A percentile compares a stretch with the other conserved stretches of the same genome.
Evolutionary conservation across 1,140 invertebrate species (phyloP).

Genomic region (Drosophila pseudoobscura): DNA sequence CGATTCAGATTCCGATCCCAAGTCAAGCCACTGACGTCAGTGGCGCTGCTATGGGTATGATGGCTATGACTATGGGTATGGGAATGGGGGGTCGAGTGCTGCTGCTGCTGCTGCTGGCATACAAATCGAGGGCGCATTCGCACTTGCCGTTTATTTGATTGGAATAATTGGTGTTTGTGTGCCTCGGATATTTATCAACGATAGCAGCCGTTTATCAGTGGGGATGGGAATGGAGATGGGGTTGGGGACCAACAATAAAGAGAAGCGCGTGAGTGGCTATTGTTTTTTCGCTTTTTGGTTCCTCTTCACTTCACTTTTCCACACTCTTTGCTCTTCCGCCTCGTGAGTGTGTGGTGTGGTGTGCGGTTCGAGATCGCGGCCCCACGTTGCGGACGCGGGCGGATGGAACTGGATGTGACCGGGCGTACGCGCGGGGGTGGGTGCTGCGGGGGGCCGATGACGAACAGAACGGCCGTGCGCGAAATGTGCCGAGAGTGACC

Average conservation of each 20-base stretch:
- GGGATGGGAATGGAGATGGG: too few species aligned
- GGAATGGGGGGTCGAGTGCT: conserved; percentile 24
- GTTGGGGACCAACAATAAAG: conserved; percentile 34
- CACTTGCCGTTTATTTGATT: conserved; percentile 58
- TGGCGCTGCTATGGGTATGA: conserved; percentile 23
- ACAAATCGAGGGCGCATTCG: conserved; percentile 77
- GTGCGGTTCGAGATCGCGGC: conserved; percentile 25
- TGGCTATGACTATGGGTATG: conserved; percentile 37
- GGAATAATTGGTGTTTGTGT: conserved; percentile 66
- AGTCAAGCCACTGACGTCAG: conserved; percentile 54
- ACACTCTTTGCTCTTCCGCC: conserved; percentile 11
- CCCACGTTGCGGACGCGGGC: conserved; percentile 49
- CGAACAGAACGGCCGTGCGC: conserved; percentile 53
- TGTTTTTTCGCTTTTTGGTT: conserved; percentile 21
- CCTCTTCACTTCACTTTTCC: neutral
- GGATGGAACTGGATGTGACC: conserved; percentile 47
- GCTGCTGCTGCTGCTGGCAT: conserved; percentile 63
- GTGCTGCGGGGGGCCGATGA: conserved; percentile 7
- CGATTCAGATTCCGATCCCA: neutral
- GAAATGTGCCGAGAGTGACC: conserved; percentile 74
- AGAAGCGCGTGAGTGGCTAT: conserved; percentile 68
- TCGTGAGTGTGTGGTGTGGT: neutral
- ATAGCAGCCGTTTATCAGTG: too few species aligned
- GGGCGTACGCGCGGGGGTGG: conserved; percentile 10
- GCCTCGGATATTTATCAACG: conserved; percentile 6